These are phyloP conservation scores for Thaleichthys pacificus DNA, from an alignment of 2,797 vertebrate species.

Conservation along the genomic window DNA sequence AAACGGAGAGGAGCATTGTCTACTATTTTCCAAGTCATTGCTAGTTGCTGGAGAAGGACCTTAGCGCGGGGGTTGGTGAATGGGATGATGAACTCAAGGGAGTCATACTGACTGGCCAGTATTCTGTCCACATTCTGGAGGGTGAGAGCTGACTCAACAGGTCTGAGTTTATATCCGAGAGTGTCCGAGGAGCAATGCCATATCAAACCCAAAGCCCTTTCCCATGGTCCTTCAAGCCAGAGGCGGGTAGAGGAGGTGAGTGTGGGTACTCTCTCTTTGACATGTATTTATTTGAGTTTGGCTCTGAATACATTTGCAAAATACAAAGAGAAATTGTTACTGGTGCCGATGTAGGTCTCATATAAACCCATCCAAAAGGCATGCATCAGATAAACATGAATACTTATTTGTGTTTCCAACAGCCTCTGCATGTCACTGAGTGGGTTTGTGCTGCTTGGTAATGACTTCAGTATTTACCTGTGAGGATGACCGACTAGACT, in stretches of 20 bases:
- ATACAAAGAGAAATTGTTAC: background rate
- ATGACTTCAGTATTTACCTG: background rate
- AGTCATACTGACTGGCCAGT: background rate
- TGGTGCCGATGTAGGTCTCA: background rate
- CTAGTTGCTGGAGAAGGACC: background rate
- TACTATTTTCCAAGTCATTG: background rate
- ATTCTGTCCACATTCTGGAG: no score
- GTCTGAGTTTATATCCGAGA: no score
- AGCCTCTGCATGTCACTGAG: background rate
- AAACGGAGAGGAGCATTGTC: slow-evolving; percentile 9
- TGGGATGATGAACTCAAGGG: no score
- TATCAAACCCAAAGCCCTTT: no score
- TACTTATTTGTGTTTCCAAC: background rate
- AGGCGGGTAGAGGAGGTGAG: no score
- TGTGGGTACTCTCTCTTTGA: no score
- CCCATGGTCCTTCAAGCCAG: no score
- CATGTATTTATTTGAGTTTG: background rate
- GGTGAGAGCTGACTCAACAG: no score
- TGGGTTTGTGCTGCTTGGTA: background rate
- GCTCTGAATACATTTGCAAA: background rate
- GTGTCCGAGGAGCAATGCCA: no score
- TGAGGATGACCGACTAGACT: background rate
- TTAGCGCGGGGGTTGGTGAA: no score
- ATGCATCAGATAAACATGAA: background rate
- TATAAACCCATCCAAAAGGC: background rate